Evolutionary conservation across 92 coral and sea anemone species (phyloP), one percentile per base, ranked within the genome.

Genomic region (Siderastrea siderea): DNA sequence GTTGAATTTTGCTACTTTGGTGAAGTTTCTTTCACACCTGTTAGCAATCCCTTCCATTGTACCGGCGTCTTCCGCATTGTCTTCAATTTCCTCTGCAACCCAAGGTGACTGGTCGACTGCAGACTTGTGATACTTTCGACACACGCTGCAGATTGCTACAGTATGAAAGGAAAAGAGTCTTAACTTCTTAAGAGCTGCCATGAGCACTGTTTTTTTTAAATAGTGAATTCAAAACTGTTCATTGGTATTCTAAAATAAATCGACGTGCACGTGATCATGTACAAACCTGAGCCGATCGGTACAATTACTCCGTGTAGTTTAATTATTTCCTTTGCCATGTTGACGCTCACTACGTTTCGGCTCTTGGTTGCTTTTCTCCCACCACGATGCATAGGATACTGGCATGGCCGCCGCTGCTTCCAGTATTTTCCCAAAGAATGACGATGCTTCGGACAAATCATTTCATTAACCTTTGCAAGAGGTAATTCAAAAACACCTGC

Each of bases 261-360:
- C 57, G 16, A 5, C 4, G 7, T 26, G 38, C 38, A 74, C 26
- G 4, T 51, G 63, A 11, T 7, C 47, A 26, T 0, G 38, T 65
- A 75, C 90, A 49, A 74, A 87, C 94, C 94, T 87, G 94, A 91
- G 11, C 94, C 91, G 54, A 91, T 74, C 44, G 94, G 84, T 58
- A 91, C 94, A 82, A 87, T 51, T 43, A 75, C 89, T 57, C 78
- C 84, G 55, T 91, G 88, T 19, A 81, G 82, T 61, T 68, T 85
- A 50, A 61, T 71, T 54, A 90, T 71, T 62, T 57, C 91, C 71
- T 90, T 86, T 52, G 93, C 88, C 93, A 90, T 90, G 66, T 11
- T 61, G 11, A 90, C 57, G 59, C 38, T 26, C 38, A 26, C 38
- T 26, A 26, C 38, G 38, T 26, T 26, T 26, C 38, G 38, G 38